Evolutionary conservation across 1,140 invertebrate genomes (phyloP).

Genomic region (Heliconius himera): DNA sequence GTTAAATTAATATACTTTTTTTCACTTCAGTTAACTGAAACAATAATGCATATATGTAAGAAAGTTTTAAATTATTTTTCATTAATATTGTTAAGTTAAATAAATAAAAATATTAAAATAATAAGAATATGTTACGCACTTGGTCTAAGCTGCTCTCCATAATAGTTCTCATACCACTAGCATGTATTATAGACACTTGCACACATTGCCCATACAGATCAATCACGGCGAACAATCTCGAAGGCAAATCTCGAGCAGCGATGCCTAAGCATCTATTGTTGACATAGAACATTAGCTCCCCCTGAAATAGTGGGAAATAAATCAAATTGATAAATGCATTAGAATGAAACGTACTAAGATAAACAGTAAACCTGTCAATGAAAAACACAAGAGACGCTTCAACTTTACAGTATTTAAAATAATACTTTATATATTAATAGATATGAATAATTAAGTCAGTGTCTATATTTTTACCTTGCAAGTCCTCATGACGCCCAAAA

Average conservation of each 20-base stretch:
- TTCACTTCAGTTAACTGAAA: slow-evolving; percentile 12
- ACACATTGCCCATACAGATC: slow-evolving; percentile 97
- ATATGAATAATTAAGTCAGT: not conserved
- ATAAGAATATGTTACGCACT: slow-evolving; percentile 38
- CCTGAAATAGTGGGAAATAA: slow-evolving; percentile 71
- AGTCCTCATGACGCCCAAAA: slow-evolving; percentile 91
- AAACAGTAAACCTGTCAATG: not conserved
- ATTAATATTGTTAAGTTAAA: not conserved
- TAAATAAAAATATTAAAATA: not conserved
- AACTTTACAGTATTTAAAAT: not conserved
- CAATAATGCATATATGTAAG: slow-evolving; percentile 3
- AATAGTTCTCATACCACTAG: slow-evolving; percentile 54
- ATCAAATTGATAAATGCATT: not conserved
- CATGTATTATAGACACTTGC: slow-evolving; percentile 87
- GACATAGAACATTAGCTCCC: slow-evolving; percentile 93
- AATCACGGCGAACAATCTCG: slow-evolving; percentile 91
- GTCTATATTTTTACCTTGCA: slow-evolving; percentile 82
- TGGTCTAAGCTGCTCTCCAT: slow-evolving; percentile 65
- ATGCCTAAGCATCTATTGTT: slow-evolving; percentile 94
- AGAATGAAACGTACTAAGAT: not conserved
- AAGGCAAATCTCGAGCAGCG: slow-evolving; percentile 89
- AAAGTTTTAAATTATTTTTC: not conserved
- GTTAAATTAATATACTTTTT: slow-evolving; percentile 5
- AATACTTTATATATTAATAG: not conserved
- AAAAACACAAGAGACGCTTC: not conserved